Evolutionary conservation across 2,888 invertebrate species (phyloP).

Genomic region (Drosophila cracens): DNA sequence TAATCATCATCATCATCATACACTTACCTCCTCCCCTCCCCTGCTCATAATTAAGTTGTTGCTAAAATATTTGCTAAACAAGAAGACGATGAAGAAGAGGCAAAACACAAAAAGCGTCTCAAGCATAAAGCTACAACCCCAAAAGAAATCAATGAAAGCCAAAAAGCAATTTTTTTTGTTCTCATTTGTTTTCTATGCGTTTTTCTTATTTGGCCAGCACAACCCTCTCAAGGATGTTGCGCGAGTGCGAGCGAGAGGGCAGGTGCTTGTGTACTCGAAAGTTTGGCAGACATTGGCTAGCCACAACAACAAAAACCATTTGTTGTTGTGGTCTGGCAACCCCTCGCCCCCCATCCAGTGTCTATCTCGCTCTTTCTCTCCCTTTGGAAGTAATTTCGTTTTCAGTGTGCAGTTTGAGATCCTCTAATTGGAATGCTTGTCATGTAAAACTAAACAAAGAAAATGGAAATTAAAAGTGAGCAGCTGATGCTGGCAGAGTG

Average conservation of each 20-base stretch:
- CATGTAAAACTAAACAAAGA: slow-evolving; percentile 67
- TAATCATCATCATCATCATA: slow-evolving; percentile 17
- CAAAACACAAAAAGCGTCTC: slow-evolving; percentile 17
- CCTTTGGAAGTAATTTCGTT: slow-evolving; percentile 38
- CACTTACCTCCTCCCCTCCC: not conserved
- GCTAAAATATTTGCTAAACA: slow-evolving; percentile 49
- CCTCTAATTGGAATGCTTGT: slow-evolving; percentile 63
- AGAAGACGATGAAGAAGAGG: not conserved
- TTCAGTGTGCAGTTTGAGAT: slow-evolving; percentile 40
- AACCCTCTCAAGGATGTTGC: slow-evolving; percentile 53
- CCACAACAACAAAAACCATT: slow-evolving; percentile 56
- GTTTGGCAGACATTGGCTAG: slow-evolving; percentile 53
- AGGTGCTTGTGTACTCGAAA: slow-evolving; percentile 9
- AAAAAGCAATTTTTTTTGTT: slow-evolving; percentile 26
- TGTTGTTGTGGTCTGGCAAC: slow-evolving; percentile 53
- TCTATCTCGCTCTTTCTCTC: not conserved
- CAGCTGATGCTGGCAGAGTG: slow-evolving; percentile 29
- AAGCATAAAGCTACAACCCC: slow-evolving; percentile 20
- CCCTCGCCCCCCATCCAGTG: not conserved
- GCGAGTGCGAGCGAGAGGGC: not conserved
- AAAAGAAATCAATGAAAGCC: slow-evolving; percentile 69
- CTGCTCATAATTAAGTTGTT: slow-evolving; percentile 12
- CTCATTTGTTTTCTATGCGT: slow-evolving; percentile 17
- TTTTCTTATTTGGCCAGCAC: slow-evolving; percentile 37
- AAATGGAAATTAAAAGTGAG: slow-evolving; percentile 51